Percentiles rank a stretch among this genome's conserved stretches.
phyloP scores from a whole-genome alignment of 2,888 invertebrate species.

The Microctonus hyperodae region DNA sequence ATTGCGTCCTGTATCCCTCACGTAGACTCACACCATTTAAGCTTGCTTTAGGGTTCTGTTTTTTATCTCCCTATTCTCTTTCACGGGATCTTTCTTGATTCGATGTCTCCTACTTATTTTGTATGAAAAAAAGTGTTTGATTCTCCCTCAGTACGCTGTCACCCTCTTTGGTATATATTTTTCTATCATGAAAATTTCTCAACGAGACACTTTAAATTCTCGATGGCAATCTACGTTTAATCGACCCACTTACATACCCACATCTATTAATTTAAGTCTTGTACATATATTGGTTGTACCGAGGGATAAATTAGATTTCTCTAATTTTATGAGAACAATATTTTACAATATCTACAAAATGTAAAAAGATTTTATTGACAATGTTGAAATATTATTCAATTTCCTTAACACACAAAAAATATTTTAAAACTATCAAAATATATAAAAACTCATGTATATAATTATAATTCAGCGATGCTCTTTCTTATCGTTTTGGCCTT shows the following conservation, averaged over 20 bases:
- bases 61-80: neutral
- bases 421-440: neutral
- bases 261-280: constrained; percentile 16
- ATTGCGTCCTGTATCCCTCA: constrained; percentile 58
- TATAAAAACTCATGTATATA: neutral
- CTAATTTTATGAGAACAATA: constrained; percentile 31
- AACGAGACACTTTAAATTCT: constrained; percentile 34
- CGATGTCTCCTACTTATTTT: constrained; percentile 22
- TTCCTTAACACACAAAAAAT: no score
- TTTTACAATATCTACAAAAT: constrained; percentile 33
- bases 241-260: constrained; percentile 34
- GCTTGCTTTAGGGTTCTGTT: constrained; percentile 3
- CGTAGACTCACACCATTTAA: constrained; percentile 43
- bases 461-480: neutral
- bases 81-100: constrained; percentile 21
- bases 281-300: neutral
- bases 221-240: constrained; percentile 35
- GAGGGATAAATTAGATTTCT: constrained; percentile 15
- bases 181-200: constrained; percentile 40
- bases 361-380: neutral
- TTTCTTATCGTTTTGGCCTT: neutral
- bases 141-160: neutral
- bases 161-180: constrained; percentile 35
- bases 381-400: no score
- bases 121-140: neutral